Evolutionary conservation across 1,140 invertebrate species (phyloP), one percentile per base, ranked within the genome.

Genomic region (Nasonia longicornis): DNA sequence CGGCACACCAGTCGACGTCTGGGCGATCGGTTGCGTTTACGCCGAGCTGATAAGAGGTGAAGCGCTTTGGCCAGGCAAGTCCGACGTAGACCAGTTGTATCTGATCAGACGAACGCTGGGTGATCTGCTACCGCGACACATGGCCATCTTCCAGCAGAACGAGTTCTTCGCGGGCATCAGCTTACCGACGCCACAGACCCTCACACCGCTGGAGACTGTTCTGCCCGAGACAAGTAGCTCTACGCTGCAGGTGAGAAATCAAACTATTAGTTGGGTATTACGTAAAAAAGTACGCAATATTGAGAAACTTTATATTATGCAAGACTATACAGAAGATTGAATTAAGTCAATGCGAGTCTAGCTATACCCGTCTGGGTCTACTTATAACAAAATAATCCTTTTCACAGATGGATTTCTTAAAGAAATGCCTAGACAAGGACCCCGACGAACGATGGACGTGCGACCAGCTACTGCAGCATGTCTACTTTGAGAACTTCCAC

Each of bases 51-150:
- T 99, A 45, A 95, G 96, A 20, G 97, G 97, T n/a, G 97, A 98
- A 89, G 97, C 97, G 0, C 89, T 99, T 1, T 99, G 98, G 98
- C 98, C 98, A 0, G 98, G 98, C 70, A 97, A 99, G 91, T 99
- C 98, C 14, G 98, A 99, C 88, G 96, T 99, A 2, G 98, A 99
- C 91, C 98, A 99, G 89, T 91, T 99, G 35, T 99, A 98, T 91
- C 92, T 99, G 80, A 99, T 99, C 85, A 93, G 96, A 86, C 96
- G 95, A 91, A 98, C 97, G 1, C 90, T 96, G 26, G 96, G 98
- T 16, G 97, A 99, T 87, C 92, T 99, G 7, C 92, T 98, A 84
- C 96, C 97, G 2, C 92, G 97, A 71, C 98, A 99, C 89, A 95
- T 99, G 93, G 94, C 96, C 82, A 97, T 98, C 85, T 99, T 99